Evolutionary conservation across 2,797 vertebrate genomes (phyloP).

Genomic region (Heterohyrax brucei): DNA sequence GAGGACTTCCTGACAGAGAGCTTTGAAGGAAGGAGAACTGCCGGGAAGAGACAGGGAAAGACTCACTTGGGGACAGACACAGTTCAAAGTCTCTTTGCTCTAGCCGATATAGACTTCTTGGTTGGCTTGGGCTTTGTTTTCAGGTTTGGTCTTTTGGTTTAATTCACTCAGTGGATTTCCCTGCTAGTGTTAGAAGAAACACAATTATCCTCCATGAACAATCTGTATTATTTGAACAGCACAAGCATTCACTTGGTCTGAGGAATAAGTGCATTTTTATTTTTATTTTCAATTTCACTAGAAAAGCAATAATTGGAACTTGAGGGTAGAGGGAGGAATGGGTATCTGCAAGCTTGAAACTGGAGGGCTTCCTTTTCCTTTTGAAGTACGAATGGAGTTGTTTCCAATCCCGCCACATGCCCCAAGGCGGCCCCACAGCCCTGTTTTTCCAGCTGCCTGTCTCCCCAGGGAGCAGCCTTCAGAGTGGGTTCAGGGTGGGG

Average conservation of each 20-base stretch:
- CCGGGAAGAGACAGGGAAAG: neutral
- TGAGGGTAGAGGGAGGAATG: slow-evolving; percentile 10
- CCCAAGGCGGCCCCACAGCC: neutral
- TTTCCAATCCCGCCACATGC: neutral
- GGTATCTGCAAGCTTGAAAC: slow-evolving; percentile 27
- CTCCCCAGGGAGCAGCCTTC: neutral
- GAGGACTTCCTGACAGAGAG: neutral
- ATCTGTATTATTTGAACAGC: neutral
- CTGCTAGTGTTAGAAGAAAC: neutral
- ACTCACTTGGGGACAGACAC: neutral
- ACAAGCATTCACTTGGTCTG: slow-evolving; percentile 14
- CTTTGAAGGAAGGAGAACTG: neutral
- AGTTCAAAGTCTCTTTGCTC: neutral
- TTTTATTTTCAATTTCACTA: slow-evolving; percentile 71
- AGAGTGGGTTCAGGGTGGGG: neutral
- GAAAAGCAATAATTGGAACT: slow-evolving; percentile 62
- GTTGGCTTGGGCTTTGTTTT: neutral
- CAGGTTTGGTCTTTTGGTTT: neutral
- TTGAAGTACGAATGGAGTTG: slow-evolving; percentile 65
- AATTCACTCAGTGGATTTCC: neutral
- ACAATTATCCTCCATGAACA: neutral
- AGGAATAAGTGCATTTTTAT: slow-evolving; percentile 36
- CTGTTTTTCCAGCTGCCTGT: slow-evolving; percentile 77
- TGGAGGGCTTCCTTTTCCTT: slow-evolving; percentile 60
- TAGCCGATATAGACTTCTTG: neutral